Conservation (phyloP, 2,113 vertebrate species). For the Bos indicus region DNA sequence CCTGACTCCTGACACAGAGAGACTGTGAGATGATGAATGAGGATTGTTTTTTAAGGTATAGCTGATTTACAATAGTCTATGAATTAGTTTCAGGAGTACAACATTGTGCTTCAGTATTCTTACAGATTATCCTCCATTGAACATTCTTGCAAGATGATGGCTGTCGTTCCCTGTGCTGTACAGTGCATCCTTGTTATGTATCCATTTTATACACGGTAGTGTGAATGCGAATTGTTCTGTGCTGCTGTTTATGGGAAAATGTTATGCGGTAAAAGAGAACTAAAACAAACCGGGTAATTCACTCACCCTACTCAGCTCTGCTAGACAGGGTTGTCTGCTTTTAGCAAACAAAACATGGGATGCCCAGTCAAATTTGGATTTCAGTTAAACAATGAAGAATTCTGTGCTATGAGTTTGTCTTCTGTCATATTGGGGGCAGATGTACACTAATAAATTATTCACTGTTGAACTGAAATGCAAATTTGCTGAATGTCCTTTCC, state of each 20-base stretch:
- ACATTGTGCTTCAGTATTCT: neutral
- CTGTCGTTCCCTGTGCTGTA: no score
- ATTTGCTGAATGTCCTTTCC: neutral
- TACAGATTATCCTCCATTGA: neutral
- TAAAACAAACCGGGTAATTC: neutral
- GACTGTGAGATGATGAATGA: accelerated
- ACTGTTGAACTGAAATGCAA: neutral
- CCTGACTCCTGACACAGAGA: neutral
- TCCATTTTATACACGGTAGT: neutral
- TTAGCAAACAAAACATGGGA: accelerated
- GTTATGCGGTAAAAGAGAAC: neutral
- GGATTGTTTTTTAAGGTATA: neutral
- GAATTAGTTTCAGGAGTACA: neutral
- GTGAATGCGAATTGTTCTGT: neutral
- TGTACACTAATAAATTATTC: neutral
- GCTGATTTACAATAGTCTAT: neutral
- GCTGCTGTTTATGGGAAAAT: neutral
- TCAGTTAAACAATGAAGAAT: neutral
- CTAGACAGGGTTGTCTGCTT: neutral
- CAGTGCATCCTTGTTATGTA: neutral
- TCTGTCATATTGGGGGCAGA: neutral
- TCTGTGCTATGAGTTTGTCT: neutral
- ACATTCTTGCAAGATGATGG: neutral
- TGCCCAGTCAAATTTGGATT: no score
- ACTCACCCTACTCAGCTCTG: neutral